Conservation (phyloP, 1,140 invertebrate genomes). For the Hycleus cichorii region DNA sequence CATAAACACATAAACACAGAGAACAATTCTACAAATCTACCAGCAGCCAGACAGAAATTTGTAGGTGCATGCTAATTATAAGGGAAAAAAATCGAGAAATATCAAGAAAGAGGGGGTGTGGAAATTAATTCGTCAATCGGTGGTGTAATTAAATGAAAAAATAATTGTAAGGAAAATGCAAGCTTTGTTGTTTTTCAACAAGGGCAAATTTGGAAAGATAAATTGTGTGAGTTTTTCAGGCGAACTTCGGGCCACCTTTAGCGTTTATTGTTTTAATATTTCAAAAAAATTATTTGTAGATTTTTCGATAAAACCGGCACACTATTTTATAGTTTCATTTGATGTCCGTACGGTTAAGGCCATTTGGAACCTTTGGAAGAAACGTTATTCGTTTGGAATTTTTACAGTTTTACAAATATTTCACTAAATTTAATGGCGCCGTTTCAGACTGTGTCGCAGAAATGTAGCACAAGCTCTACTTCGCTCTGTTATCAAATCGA, state of each 20-base stretch:
- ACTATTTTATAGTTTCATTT: not conserved
- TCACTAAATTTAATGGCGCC: constrained; percentile 21
- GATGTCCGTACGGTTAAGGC: constrained; percentile 24
- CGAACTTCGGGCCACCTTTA: constrained; percentile 30
- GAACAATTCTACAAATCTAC: constrained; percentile 21
- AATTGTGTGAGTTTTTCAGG: not conserved
- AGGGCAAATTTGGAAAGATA: not conserved
- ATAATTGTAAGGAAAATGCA: no score
- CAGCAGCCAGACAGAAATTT: constrained; percentile 22
- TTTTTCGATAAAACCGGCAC: not conserved
- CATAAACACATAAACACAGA: constrained; percentile 20
- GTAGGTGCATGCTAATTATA: constrained; percentile 27
- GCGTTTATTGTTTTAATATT: not conserved
- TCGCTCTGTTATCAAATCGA: constrained; percentile 46
- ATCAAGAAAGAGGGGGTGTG: no score
- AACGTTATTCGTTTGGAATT: no score
- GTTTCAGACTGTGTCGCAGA: constrained; percentile 43
- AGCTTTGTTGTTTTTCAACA: not conserved
- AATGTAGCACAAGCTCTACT: constrained; percentile 46
- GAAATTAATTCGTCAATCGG: no score
- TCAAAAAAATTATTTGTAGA: not conserved
- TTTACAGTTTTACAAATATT: no score
- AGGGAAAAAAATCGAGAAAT: not conserved
- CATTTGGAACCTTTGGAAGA: constrained; percentile 32
- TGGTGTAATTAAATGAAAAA: no score